A percentile compares a stretch with the other conserved stretches of the same genome.
Conservation (phyloP, 2,113 vertebrate species). For the Cyprinodon tularosa region DNA sequence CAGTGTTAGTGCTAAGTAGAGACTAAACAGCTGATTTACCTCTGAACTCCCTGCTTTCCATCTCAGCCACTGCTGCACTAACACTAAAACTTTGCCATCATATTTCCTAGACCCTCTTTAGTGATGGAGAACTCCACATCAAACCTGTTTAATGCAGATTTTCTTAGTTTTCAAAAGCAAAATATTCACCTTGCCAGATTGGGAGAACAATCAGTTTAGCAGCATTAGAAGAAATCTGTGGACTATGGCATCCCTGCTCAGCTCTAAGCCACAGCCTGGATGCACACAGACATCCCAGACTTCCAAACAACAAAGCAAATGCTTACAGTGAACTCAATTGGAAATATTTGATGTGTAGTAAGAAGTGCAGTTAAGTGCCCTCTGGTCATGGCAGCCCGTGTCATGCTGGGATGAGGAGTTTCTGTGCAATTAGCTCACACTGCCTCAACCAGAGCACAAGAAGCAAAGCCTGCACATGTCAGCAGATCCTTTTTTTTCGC, state of each 20-base stretch:
- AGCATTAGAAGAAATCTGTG: constrained; percentile 30
- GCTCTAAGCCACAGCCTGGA: neutral
- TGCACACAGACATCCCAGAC: constrained; percentile 32
- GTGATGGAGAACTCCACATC: constrained; percentile 19
- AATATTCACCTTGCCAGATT: neutral
- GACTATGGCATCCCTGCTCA: neutral
- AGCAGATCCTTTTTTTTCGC: constrained; percentile 6
- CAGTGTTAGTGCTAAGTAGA: neutral
- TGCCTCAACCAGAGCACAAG: constrained; percentile 40
- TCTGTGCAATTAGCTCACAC: constrained; percentile 65
- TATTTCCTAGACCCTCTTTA: constrained; percentile 11
- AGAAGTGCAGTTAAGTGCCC: constrained; percentile 51
- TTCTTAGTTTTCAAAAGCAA: constrained; percentile 25
- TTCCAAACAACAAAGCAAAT: constrained; percentile 50
- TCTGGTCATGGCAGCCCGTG: constrained; percentile 48
- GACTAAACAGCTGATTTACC: neutral
- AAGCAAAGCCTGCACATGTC: constrained; percentile 38
- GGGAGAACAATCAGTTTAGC: constrained; percentile 1
- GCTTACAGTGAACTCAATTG: constrained; percentile 54
- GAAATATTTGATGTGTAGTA: constrained; percentile 51
- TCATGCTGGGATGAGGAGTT: constrained; percentile 43
- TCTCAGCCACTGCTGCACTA: constrained; percentile 7
- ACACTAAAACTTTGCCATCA: constrained; percentile 18
- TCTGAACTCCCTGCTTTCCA: neutral
- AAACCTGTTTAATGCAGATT: constrained; percentile 47